Base-by-base conservation (phyloP, 53 echinoderm and acorn worm species). In the Actinopyga echinites region DNA sequence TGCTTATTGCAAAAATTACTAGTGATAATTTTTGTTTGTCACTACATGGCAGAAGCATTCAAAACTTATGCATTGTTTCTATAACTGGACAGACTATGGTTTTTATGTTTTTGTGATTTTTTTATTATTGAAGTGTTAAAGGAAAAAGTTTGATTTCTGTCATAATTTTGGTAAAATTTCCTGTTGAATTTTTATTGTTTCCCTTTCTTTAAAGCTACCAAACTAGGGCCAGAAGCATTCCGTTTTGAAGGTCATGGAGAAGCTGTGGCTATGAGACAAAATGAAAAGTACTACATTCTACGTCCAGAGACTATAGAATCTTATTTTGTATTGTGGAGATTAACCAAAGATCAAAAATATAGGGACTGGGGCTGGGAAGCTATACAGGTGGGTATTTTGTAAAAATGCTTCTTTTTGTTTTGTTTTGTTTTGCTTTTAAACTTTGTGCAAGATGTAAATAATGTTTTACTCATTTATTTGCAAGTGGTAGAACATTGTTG, bases 301-400 rank as follows among this genome's bases (percentile, higher is more conserved):
- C 74, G 99, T 58, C 99, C 99, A 32, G 99, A 99, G 80, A 95
- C 94, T 13, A 82, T 95, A 30, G 99, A 99, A 55, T 92, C 99
- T 13, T 99, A 99, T 79, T 99, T 99, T 83, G 91, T 99, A 61
- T 65, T 99, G 83, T 99, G 90, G 91, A 90, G 99, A 65, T 56
- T 89, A 66, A 99, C 99, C 29, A 86, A 95, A 66, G 99, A 99
- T 69, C 94, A 88, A 82, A 92, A 92, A 68, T 99, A 99, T 54
- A 89, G 99, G 67, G 94, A 99, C 53, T 99, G 99, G 99, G 99
- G 94, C 38, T 99, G 99, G 99, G 92, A 99, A 69, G 99, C 95
- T 24, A 91, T 86, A 21, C 87, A 99, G 95, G 99, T 99, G 74
- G 83, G 87, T 24, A 17, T 25, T 15, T 17, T 17, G 13, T 49